Percentiles rank a stretch among this genome's conserved stretches.
phyloP scores from a whole-genome alignment of 2,113 vertebrate genomes.

The Gymnobelideus leadbeateri region DNA sequence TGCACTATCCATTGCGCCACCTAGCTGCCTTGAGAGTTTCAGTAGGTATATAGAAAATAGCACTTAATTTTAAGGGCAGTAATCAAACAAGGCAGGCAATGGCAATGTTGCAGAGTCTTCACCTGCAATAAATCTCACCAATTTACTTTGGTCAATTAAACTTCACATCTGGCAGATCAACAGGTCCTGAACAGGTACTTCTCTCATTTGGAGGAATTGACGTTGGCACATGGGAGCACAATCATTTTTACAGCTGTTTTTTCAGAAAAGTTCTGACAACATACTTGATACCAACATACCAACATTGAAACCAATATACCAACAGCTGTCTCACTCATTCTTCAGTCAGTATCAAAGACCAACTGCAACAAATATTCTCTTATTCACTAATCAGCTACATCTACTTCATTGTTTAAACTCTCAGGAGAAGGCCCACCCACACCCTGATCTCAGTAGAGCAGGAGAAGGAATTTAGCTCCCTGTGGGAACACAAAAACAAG shows the following conservation, averaged over 20 bases:
- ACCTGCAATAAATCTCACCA: slow-evolving; percentile 3
- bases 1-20: too few species aligned
- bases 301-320: neutral
- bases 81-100: slow-evolving; percentile 14
- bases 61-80: slow-evolving; percentile 23
- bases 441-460: neutral
- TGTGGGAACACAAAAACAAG: neutral
- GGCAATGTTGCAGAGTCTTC: slow-evolving; percentile 5
- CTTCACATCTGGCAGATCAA: slow-evolving; percentile 23
- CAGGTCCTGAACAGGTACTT: neutral
- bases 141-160: slow-evolving; percentile 50
- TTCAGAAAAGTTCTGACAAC: neutral
- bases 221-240: neutral
- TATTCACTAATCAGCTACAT: neutral
- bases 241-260: neutral
- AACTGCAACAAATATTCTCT: neutral
- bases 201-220: neutral
- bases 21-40: neutral
- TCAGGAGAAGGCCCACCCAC: neutral
- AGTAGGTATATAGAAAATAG: neutral
- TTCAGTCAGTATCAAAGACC: neutral
- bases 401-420: neutral
- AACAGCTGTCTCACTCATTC: neutral
- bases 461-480: neutral
- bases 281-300: neutral